Conservation (phyloP, 2,113 vertebrate species). For the Aegithalos caudatus region DNA sequence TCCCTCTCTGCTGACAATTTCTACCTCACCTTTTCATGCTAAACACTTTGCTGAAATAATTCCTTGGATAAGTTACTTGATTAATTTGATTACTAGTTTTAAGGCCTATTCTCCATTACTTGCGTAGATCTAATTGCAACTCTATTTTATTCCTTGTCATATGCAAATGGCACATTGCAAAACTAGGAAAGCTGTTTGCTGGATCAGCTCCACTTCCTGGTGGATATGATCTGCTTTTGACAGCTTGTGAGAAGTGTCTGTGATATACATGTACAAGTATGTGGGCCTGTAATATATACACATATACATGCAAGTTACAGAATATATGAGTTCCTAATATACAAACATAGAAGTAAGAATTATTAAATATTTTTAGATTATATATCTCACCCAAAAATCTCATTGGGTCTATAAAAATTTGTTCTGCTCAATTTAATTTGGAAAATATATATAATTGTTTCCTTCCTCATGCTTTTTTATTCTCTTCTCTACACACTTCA, state of each 20-base stretch:
- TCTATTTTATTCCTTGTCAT: not conserved
- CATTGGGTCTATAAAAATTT: not conserved
- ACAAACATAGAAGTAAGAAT: not conserved
- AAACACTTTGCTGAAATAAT: not conserved
- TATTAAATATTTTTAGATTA: not conserved
- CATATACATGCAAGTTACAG: not conserved
- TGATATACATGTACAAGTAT: not conserved
- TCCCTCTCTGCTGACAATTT: not conserved
- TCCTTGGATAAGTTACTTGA: not conserved
- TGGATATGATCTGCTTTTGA: not conserved
- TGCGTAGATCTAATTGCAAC: not conserved
- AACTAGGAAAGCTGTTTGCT: not conserved
- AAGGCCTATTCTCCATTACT: not conserved
- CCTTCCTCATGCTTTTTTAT: not conserved
- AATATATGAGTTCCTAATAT: not conserved
- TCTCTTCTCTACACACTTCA: not conserved
- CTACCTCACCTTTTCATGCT: not conserved
- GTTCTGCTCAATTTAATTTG: not conserved
- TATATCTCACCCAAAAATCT: not conserved
- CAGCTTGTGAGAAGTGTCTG: not conserved
- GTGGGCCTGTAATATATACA: not conserved
- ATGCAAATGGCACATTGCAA: not conserved
- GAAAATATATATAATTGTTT: not conserved
- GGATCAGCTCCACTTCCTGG: not conserved
- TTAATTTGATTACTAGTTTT: not conserved